Evolutionary conservation across 2,888 invertebrate species (phyloP).

Genomic region (Diarsia rubi): DNA sequence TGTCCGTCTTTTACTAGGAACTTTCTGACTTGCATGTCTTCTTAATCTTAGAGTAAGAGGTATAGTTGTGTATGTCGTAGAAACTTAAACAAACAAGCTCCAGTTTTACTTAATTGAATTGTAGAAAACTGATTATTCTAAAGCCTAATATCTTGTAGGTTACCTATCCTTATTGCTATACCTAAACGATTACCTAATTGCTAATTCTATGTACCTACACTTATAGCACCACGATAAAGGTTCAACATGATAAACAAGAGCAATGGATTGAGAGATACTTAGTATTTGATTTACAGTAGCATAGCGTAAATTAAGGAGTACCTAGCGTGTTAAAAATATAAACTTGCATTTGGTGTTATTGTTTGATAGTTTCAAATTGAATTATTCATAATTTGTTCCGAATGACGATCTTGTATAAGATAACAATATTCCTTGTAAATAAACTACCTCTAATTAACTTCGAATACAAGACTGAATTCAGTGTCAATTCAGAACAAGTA

Average conservation of each 20-base stretch:
- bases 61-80: slow-evolving; percentile 46
- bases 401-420: slow-evolving; percentile 48
- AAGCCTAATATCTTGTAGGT: slow-evolving; percentile 36
- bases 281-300: slow-evolving; percentile 42
- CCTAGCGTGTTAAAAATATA: slow-evolving; percentile 26
- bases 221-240: slow-evolving; percentile 38
- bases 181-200: slow-evolving; percentile 6
- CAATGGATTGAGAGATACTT: slow-evolving; percentile 38
- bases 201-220: slow-evolving; percentile 14
- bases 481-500: slow-evolving; percentile 88
- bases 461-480: slow-evolving; percentile 90
- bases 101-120: slow-evolving; percentile 42
- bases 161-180: slow-evolving; percentile 27
- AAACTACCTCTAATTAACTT: slow-evolving; percentile 85
- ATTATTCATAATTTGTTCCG: slow-evolving; percentile 44
- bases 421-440: slow-evolving; percentile 80
- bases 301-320: slow-evolving; percentile 28
- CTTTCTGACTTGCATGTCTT: slow-evolving; percentile 40
- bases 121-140: slow-evolving; percentile 32
- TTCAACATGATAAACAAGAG: slow-evolving; percentile 24
- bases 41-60: slow-evolving; percentile 37
- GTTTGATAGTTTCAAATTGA: slow-evolving; percentile 22
- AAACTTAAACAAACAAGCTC: slow-evolving; percentile 24
- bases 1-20: slow-evolving; percentile 38
- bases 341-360: slow-evolving; percentile 38